These are phyloP conservation scores for Lepus europaeus DNA, from an alignment of 2,113 vertebrate species.

Conservation along the genomic window DNA sequence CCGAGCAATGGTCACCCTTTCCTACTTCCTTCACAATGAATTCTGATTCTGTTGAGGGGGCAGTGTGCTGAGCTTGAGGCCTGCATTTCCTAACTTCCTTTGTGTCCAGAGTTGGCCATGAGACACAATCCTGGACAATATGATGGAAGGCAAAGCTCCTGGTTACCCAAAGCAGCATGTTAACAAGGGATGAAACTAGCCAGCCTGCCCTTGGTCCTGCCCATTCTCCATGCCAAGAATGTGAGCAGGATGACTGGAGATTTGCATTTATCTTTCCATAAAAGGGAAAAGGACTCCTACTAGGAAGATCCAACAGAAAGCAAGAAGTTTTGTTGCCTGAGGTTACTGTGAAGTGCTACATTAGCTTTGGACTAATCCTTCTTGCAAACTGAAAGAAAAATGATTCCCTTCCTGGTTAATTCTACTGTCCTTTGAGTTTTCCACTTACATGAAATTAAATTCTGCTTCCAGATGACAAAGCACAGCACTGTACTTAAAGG, in stretches of 20 bases:
- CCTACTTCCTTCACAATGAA: neutral
- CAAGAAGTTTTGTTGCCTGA: conserved; percentile 23
- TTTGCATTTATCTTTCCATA: conserved; percentile 55
- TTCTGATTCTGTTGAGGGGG: neutral
- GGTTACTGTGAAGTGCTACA: neutral
- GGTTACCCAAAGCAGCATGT: neutral
- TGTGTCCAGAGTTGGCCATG: neutral
- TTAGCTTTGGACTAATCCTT: neutral
- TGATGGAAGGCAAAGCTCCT: neutral
- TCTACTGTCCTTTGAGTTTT: conserved; percentile 22
- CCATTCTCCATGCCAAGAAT: conserved; percentile 42
- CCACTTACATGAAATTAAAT: conserved; percentile 13
- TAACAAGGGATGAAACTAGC: neutral
- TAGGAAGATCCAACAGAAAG: conserved; percentile 5
- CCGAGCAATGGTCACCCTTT: neutral
- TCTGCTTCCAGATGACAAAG: conserved; percentile 16
- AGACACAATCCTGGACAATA: neutral
- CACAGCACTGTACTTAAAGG: conserved; percentile 35
- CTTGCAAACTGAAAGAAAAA: conserved; percentile 59
- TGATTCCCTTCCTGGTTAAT: conserved; percentile 24
- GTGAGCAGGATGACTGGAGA: neutral
- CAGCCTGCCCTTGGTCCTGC: neutral
- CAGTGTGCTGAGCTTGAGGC: neutral
- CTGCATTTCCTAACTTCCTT: neutral
- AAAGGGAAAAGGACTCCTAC: conserved; percentile 55